These are phyloP conservation scores for Amphiprion ocellaris DNA, from an alignment of 2,113 vertebrate genomes.

Conservation along the genomic window DNA sequence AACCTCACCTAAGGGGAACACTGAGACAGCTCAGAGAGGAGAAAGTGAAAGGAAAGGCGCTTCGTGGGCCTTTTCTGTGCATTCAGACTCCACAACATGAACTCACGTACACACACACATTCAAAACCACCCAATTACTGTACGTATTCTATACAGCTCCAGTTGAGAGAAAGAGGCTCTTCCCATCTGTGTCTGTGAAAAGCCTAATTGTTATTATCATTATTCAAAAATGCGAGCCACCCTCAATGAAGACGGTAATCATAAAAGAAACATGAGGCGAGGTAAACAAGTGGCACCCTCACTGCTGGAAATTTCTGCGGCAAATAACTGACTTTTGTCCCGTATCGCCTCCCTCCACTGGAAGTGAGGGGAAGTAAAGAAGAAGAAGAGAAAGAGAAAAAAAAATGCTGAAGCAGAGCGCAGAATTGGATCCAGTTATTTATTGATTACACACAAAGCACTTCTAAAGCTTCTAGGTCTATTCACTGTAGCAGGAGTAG, in stretches of 20 bases:
- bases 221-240: conserved; percentile 83
- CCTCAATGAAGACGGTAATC: conserved; percentile 90
- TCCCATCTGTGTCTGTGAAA: conserved; percentile 84
- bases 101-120: conserved; percentile 64
- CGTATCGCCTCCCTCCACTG: conserved; percentile 70
- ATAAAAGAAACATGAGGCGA: conserved; percentile 93
- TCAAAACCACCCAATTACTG: conserved; percentile 85
- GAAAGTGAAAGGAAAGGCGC: conserved; percentile 65
- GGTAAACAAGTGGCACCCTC: conserved; percentile 87
- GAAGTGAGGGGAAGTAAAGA: conserved; percentile 40
- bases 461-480: conserved; percentile 86
- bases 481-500: conserved; percentile 80
- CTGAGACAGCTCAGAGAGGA: conserved; percentile 70
- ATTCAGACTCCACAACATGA: conserved; percentile 76
- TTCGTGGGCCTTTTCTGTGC: conserved; percentile 74
- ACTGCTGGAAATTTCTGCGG: conserved; percentile 86
- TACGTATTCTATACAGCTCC: conserved; percentile 82
- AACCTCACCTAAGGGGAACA: conserved; percentile 77
- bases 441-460: conserved; percentile 94
- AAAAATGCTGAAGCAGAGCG: conserved; percentile 65
- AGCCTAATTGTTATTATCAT: conserved; percentile 87
- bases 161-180: conserved; percentile 78
- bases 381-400: conserved; percentile 1
- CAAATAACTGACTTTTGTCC: conserved; percentile 86
- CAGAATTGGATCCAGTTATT: conserved; percentile 87